Evolutionary conservation across 1,140 invertebrate species (phyloP), one percentile per base, ranked within the genome.

Genomic region (Mesaphorura yosii): DNA sequence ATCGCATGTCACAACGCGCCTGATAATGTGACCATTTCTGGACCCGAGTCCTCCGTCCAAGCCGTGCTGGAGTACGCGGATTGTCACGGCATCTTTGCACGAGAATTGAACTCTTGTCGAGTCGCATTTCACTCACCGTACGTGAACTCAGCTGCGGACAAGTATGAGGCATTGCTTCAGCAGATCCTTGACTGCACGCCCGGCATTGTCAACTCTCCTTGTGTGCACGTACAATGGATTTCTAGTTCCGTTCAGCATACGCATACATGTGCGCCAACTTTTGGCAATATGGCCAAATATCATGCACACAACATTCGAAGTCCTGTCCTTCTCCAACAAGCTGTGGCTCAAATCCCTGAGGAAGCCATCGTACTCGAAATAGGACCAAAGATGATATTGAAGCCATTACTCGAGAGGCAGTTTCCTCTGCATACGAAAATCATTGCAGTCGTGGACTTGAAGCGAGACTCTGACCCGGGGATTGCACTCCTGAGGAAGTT

Each of bases 81-180:
- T n/a, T n/a, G n/a, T n/a, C n/a, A n/a, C n/a, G n/a, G n/a, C n/a
- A n/a, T n/a, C 28, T 96, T 97, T 69, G 89, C 84, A 7, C 90
- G 85, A 63, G 76, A 79, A 48, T 93, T 98, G 0, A 83, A 87
- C 48, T 91, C 86, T 64, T 84, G 84, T 49, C 86, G 85, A 22
- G 79, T 87, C 40, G 91, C 93, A 10, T 98, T 97, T 76, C 94
- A 98, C 72, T n/a, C n/a, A n/a, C n/a, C n/a, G 10, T 37, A 12
- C n/a, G 10, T n/a, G n/a, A n/a, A n/a, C n/a, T n/a, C n/a, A n/a
- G n/a, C n/a, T n/a, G n/a, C n/a, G n/a, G n/a, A n/a, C n/a, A n/a
- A n/a, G n/a, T n/a, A n/a, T n/a, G n/a, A n/a, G n/a, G n/a, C n/a
- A n/a, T n/a, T n/a, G n/a, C n/a, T n/a, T n/a, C n/a, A 6, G 20